These are phyloP conservation scores for Parambassis ranga DNA, from an alignment of 2,797 vertebrate species.

Conservation along the genomic window DNA sequence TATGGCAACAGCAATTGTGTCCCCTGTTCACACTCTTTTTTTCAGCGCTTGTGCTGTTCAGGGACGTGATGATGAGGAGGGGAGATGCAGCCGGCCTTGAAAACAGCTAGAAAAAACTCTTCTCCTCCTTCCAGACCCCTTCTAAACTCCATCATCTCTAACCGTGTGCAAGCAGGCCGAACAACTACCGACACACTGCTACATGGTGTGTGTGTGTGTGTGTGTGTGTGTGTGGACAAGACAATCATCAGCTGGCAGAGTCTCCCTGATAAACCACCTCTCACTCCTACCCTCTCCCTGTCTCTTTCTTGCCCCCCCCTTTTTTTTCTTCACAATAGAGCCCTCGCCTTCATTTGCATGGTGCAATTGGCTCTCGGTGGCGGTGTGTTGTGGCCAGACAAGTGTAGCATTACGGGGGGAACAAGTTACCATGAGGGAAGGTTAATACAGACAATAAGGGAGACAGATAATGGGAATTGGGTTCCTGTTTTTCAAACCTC, in stretches of 20 bases:
- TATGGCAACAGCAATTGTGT: conserved; percentile 2
- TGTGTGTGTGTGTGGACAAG: conserved; percentile 54
- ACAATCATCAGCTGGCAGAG: conserved; percentile 74
- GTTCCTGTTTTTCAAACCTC: conserved; percentile 89
- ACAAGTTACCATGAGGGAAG: conserved; percentile 93
- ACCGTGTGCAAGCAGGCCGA: conserved; percentile 22
- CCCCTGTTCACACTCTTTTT: conserved; percentile 5
- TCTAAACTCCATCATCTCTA: conserved; percentile 17
- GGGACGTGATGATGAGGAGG: conserved; percentile 9
- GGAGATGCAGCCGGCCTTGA: conserved; percentile 17
- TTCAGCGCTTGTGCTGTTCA: conserved; percentile 44
- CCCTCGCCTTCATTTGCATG: conserved; percentile 91
- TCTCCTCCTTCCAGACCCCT: neutral
- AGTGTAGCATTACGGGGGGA: conserved; percentile 93
- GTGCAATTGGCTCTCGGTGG: conserved; percentile 90
- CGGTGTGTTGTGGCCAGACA: conserved; percentile 92
- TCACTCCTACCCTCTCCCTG: neutral
- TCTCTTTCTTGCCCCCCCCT: conserved; percentile 48
- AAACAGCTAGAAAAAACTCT: conserved; percentile 33
- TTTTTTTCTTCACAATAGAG: conserved; percentile 88
- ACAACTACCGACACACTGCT: conserved; percentile 22
- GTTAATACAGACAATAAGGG: conserved; percentile 92
- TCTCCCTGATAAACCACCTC: conserved; percentile 48
- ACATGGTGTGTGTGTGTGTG: conserved; percentile 21
- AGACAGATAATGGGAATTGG: conserved; percentile 88